These are phyloP conservation scores for Anoplolepis gracilipes DNA, from an alignment of 1,140 invertebrate species.

Conservation along the genomic window DNA sequence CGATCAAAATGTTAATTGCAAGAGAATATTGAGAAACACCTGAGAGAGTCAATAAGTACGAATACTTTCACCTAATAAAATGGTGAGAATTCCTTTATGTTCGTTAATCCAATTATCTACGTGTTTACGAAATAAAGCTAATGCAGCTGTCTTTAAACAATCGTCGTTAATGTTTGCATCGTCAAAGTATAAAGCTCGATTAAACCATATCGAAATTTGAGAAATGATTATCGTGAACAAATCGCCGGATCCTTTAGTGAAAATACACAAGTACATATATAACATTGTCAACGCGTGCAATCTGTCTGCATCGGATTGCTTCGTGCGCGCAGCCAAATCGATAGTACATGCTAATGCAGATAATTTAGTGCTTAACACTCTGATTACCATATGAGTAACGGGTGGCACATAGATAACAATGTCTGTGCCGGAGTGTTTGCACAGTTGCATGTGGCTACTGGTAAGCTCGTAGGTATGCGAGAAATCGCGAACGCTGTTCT, in stretches of 20 bases:
- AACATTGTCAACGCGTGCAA: constrained; percentile 32
- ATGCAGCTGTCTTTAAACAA: not conserved
- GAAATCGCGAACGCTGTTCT: not conserved
- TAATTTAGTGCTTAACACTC: constrained; percentile 75
- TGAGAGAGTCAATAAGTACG: not conserved
- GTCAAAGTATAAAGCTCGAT: not conserved
- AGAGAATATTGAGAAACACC: constrained; percentile 22
- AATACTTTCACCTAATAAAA: constrained; percentile 43
- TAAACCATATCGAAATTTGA: not conserved
- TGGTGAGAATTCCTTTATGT: constrained; percentile 30
- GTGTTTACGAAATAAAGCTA: not conserved
- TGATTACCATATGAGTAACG: constrained; percentile 75
- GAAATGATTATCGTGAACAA: not conserved
- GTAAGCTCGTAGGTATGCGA: constrained; percentile 24
- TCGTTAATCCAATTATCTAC: not conserved
- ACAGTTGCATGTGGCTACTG: not conserved
- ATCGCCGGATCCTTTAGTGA: not conserved
- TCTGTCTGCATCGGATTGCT: constrained; percentile 60
- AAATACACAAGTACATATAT: constrained; percentile 26
- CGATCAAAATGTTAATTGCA: constrained; percentile 15
- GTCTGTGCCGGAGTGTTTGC: constrained; percentile 43
- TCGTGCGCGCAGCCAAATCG: constrained; percentile 64
- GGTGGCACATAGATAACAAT: constrained; percentile 70
- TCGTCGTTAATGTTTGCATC: not conserved
- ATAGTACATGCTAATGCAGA: constrained; percentile 72